phyloP scores from a whole-genome alignment of 2,797 vertebrate species.

The Allochrocebus solatus region DNA sequence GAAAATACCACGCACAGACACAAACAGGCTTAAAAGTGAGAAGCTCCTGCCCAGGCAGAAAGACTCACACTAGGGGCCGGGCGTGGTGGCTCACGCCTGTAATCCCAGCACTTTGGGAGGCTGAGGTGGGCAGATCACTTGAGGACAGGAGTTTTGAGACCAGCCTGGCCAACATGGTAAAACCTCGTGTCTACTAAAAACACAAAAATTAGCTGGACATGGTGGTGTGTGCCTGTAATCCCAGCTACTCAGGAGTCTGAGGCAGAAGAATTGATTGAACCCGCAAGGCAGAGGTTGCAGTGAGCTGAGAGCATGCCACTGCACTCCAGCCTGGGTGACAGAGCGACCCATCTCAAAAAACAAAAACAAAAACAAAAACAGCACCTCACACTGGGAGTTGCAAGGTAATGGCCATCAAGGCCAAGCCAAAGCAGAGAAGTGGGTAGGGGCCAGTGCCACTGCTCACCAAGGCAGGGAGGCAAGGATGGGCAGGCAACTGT shows the following conservation, averaged over 20 bases:
- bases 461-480: not conserved
- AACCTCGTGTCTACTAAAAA: not conserved
- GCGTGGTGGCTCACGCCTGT: not conserved
- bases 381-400: not conserved
- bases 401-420: not conserved
- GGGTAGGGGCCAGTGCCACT: rapidly evolving
- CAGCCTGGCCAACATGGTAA: not conserved
- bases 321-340: not conserved
- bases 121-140: not conserved
- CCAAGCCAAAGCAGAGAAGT: not conserved
- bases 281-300: not conserved
- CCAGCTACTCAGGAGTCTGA: too few species aligned
- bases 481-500: not conserved
- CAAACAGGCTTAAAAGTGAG: not conserved
- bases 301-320: not conserved
- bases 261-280: not conserved
- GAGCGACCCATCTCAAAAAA: not conserved
- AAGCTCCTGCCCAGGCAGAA: not conserved
- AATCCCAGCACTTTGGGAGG: not conserved
- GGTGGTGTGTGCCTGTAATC: not conserved
- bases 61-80: not conserved
- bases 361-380: too few species aligned
- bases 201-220: not conserved
- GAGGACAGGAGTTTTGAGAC: not conserved
- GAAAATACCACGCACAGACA: not conserved